Evolutionary conservation across 2,888 invertebrate genomes (phyloP).

Genomic region (Oxystoma pomonae): DNA sequence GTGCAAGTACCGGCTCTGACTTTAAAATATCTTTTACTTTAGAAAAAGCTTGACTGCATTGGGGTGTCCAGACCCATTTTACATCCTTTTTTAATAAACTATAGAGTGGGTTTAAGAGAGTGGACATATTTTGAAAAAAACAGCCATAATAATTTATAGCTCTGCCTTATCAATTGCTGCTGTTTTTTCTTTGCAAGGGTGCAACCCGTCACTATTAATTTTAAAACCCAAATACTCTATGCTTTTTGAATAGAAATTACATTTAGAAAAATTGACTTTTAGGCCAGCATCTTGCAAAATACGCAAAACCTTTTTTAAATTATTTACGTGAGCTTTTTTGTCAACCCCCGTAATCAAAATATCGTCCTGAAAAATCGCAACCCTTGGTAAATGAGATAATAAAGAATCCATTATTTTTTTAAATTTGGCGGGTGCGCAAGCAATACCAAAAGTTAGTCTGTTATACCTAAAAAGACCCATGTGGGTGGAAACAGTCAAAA

Average conservation of each 20-base stretch:
- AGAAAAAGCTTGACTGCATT: slow-evolving; percentile 12
- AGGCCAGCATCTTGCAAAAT: slow-evolving; percentile 21
- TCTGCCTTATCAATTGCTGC: too few relatives aligned
- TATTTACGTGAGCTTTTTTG: slow-evolving; percentile 13
- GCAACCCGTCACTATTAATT: slow-evolving; percentile 20
- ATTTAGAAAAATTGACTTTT: slow-evolving; percentile 20
- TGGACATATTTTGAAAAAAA: slow-evolving; percentile 20
- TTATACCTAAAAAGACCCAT: slow-evolving; percentile 33
- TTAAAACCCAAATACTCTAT: slow-evolving; percentile 1
- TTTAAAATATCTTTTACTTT: slow-evolving; percentile 17
- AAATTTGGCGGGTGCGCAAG: slow-evolving; percentile 38
- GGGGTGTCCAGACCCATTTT: slow-evolving; percentile 15
- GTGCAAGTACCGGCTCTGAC: neutral
- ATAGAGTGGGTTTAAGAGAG: slow-evolving; percentile 23
- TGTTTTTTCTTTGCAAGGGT: slow-evolving; percentile 14
- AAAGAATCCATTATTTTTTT: slow-evolving; percentile 35
- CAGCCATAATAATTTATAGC: slow-evolving; percentile 16
- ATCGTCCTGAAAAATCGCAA: slow-evolving; percentile 32
- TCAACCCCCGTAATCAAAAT: slow-evolving; percentile 26
- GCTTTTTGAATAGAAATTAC: slow-evolving; percentile 15
- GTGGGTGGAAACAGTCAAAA: slow-evolving; percentile 5
- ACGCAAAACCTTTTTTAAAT: slow-evolving; percentile 15
- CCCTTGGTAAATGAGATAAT: slow-evolving; percentile 26
- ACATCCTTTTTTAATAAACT: slow-evolving; percentile 18
- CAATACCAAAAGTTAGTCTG: slow-evolving; percentile 33